Evolutionary conservation across 2,888 invertebrate species (phyloP).

Genomic region (Drosophila algonquin): DNA sequence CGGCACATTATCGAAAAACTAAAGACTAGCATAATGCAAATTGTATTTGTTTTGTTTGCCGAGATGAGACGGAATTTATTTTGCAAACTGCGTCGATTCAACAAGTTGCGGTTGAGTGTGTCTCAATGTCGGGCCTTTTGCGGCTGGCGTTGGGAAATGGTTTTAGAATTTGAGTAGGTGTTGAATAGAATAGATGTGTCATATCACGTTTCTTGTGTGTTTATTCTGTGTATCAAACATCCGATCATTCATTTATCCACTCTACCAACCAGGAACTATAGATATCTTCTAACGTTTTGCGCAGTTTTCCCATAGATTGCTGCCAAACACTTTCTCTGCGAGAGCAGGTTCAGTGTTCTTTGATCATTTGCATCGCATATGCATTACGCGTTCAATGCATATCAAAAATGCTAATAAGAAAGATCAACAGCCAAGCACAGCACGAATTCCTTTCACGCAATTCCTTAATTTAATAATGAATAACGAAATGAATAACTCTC

Average conservation of each 20-base stretch:
- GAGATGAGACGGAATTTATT: conserved; percentile 3
- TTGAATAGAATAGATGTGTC: conserved; percentile 1
- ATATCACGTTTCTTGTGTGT: background rate
- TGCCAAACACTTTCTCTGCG: background rate
- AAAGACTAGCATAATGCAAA: background rate
- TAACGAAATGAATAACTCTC: conserved; percentile 21
- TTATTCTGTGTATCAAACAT: background rate
- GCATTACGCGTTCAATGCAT: conserved; percentile 24
- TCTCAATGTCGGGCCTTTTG: conserved; percentile 23
- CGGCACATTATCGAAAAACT: conserved; percentile 24
- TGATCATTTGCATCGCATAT: conserved; percentile 20
- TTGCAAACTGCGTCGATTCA: conserved; percentile 21
- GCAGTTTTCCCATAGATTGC: background rate
- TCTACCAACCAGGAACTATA: background rate
- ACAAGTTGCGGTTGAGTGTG: conserved; percentile 22
- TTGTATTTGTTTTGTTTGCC: background rate
- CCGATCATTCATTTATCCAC: background rate
- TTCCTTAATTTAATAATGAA: conserved; percentile 64
- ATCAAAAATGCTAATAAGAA: conserved; percentile 20
- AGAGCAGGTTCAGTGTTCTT: conserved; percentile 26
- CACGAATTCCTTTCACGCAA: background rate
- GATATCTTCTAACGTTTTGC: background rate
- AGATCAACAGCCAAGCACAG: conserved; percentile 21
- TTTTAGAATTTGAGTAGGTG: conserved; percentile 18
- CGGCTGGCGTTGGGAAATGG: conserved; percentile 17